These are phyloP conservation scores for Hymenopus coronatus DNA, from an alignment of 2,888 invertebrate genomes.

Conservation along the genomic window DNA sequence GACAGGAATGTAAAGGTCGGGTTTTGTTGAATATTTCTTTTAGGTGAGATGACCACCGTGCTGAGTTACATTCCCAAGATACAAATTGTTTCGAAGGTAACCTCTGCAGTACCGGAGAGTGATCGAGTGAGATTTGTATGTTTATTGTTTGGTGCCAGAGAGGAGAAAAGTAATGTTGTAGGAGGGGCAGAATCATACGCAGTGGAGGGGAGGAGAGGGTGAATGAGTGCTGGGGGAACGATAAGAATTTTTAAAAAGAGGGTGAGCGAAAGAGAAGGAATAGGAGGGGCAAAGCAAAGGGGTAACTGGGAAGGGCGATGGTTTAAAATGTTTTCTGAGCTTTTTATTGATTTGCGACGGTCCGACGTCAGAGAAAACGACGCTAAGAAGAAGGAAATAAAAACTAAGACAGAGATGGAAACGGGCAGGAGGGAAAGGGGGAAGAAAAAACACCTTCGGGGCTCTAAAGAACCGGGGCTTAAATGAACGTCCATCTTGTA, in stretches of 20 bases:
- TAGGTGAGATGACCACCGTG: no score
- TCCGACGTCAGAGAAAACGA: constrained; percentile 23
- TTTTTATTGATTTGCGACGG: constrained; percentile 33
- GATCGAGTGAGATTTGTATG: neutral
- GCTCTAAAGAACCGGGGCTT: neutral
- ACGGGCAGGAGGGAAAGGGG: neutral
- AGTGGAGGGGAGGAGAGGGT: neutral
- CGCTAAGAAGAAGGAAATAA: constrained; percentile 20
- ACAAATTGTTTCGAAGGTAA: neutral
- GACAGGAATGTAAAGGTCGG: no score
- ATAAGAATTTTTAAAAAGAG: constrained; percentile 20
- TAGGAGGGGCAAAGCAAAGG: neutral
- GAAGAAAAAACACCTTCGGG: neutral
- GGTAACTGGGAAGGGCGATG: neutral
- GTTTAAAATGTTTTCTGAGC: constrained; percentile 30
- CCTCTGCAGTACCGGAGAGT: neutral
- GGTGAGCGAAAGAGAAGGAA: constrained; percentile 1
- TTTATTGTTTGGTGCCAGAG: neutral
- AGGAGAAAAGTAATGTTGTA: neutral
- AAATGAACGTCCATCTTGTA: constrained; percentile 25
- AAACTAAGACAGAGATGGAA: constrained; percentile 8
- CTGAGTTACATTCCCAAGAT: neutral
- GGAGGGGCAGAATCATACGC: neutral
- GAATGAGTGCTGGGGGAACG: neutral
- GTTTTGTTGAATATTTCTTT: no score